Percentiles rank a stretch among this genome's conserved stretches.
Evolutionary conservation across 2,797 vertebrate species (phyloP).

Genomic region (Malacoctenus gilli): DNA sequence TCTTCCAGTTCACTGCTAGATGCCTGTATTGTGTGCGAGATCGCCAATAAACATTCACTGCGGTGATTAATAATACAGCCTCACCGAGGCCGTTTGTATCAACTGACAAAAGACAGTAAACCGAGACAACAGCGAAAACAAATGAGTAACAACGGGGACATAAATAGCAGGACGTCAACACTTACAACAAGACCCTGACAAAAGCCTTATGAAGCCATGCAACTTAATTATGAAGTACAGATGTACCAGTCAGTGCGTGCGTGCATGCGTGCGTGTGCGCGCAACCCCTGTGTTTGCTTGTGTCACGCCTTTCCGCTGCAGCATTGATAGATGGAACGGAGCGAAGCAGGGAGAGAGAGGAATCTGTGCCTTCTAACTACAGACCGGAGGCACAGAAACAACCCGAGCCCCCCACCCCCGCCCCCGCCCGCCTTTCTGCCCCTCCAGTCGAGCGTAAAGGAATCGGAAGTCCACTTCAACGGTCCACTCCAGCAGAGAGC

Average conservation of each 20-base stretch:
- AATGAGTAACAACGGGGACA: conserved; percentile 51
- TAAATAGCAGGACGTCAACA: conserved; percentile 62
- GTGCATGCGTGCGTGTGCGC: conserved; percentile 25
- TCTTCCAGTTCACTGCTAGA: no score
- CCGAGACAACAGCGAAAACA: conserved; percentile 48
- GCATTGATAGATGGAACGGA: conserved; percentile 62
- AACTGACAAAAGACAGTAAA: conserved; percentile 57
- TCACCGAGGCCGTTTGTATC: conserved; percentile 49
- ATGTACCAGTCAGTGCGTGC: conserved; percentile 51
- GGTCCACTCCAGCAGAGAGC: conserved; percentile 19
- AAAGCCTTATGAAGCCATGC: conserved; percentile 54
- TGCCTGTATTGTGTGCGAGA: conserved; percentile 13
- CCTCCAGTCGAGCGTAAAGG: conserved; percentile 59
- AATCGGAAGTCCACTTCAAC: conserved; percentile 58
- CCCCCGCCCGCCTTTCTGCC: conserved; percentile 48
- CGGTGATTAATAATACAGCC: conserved; percentile 51
- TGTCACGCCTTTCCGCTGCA: conserved; percentile 42
- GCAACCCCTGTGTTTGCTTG: conserved; percentile 42
- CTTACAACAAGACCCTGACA: conserved; percentile 56
- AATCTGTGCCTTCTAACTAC: conserved; percentile 61
- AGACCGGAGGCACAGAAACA: conserved; percentile 43
- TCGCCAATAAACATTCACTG: conserved; percentile 30
- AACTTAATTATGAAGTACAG: conserved; percentile 67
- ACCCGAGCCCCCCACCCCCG: background rate
- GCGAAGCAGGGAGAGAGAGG: conserved; percentile 36